These are phyloP conservation scores for Mobula birostris DNA, from an alignment of 2,113 vertebrate species.

Conservation along the genomic window DNA sequence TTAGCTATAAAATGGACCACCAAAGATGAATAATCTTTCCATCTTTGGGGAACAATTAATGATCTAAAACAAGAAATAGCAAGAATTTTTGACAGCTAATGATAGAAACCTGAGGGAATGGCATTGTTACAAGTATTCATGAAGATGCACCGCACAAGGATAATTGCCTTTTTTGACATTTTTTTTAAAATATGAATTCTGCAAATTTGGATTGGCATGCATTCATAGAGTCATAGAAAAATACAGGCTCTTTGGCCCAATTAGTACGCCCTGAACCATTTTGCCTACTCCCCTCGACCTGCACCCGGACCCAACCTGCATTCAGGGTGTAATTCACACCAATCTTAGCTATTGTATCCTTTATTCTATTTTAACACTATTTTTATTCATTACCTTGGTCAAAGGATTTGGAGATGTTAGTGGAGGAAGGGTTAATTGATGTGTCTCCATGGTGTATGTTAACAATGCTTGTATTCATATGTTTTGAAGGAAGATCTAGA, in stretches of 20 bases:
- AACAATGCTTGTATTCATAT: background rate
- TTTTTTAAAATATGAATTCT: background rate
- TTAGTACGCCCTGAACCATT: too few relatives aligned
- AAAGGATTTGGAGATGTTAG: too few relatives aligned
- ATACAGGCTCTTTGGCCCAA: too few relatives aligned
- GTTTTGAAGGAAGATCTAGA: background rate
- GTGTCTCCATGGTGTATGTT: rapidly evolving
- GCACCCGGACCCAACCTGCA: background rate
- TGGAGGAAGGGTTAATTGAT: background rate
- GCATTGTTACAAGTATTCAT: background rate
- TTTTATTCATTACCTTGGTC: conserved; percentile 7
- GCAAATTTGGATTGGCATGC: background rate
- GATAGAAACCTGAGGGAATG: background rate
- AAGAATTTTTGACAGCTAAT: background rate
- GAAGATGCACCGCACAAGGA: background rate
- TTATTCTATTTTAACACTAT: background rate
- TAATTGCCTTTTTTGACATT: background rate
- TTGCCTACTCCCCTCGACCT: too few relatives aligned
- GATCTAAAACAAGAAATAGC: background rate
- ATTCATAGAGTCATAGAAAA: background rate
- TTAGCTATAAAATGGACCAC: background rate
- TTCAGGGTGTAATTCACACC: background rate
- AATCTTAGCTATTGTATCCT: background rate
- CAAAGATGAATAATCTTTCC: background rate
- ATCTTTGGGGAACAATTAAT: background rate